phyloP scores from a whole-genome alignment of 2,113 vertebrate species.

The Sorex fumeus region DNA sequence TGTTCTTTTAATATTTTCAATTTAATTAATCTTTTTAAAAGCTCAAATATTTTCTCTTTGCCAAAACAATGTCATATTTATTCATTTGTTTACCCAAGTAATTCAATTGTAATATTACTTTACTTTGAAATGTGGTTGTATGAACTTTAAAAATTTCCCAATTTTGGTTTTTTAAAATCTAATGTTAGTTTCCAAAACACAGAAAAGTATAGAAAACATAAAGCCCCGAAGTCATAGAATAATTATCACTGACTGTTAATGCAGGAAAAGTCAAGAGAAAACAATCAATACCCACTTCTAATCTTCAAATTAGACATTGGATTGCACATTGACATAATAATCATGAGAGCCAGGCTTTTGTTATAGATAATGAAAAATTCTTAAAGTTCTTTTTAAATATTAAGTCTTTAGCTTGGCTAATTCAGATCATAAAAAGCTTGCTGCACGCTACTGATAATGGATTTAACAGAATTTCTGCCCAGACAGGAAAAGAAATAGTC shows the following conservation, averaged over 20 bases:
- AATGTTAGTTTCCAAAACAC: no score
- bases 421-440: slow-evolving; percentile 14
- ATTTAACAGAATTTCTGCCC: slow-evolving; percentile 22
- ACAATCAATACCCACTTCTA: neutral
- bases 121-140: no score
- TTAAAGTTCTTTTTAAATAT: no score
- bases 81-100: no score
- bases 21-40: no score
- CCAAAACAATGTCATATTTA: no score
- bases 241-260: slow-evolving; percentile 40
- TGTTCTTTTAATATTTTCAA: no score
- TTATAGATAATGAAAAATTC: slow-evolving; percentile 29
- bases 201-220: neutral
- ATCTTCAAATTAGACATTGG: slow-evolving; percentile 28
- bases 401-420: neutral
- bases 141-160: no score
- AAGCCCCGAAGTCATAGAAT: neutral
- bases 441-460: neutral
- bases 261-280: neutral
- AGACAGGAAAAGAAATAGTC: neutral
- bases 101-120: no score
- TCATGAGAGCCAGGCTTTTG: neutral
- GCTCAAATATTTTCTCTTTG: no score
- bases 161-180: no score
- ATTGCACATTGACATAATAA: neutral